Percentiles rank a stretch among this genome's conserved stretches.
Conservation (phyloP, 2,797 vertebrate genomes). For the Apogon talboti region DNA sequence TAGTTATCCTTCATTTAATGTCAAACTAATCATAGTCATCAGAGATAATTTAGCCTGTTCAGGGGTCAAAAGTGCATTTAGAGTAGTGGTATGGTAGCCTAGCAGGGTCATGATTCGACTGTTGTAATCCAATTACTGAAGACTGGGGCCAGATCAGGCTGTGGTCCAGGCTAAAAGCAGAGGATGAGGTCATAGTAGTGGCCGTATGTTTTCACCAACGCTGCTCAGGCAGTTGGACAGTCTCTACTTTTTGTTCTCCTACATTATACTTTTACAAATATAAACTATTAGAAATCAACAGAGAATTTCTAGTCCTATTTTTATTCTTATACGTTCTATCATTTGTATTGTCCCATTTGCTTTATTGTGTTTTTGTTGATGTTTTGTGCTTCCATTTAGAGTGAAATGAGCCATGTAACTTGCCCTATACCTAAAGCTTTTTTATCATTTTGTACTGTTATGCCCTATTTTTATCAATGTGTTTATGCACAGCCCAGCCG, state of each 20-base stretch:
- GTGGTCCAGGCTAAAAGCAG: slow-evolving; percentile 65
- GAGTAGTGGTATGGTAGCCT: slow-evolving; percentile 37
- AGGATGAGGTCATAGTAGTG: slow-evolving; percentile 68
- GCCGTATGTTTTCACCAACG: slow-evolving; percentile 34
- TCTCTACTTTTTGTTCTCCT: slow-evolving; percentile 27
- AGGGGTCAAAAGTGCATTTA: slow-evolving; percentile 30
- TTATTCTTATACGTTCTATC: slow-evolving; percentile 5
- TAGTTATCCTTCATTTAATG: no score
- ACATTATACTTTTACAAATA: not conserved
- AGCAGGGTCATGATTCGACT: slow-evolving; percentile 54
- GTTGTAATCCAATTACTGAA: slow-evolving; percentile 71
- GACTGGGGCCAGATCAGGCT: slow-evolving; percentile 58
- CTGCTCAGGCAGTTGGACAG: slow-evolving; percentile 23
- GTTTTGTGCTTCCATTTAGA: not conserved
- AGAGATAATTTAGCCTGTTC: not conserved
- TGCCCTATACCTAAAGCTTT: not conserved
- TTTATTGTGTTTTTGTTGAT: slow-evolving; percentile 23
- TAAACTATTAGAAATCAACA: slow-evolving; percentile 41
- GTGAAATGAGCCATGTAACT: no score
- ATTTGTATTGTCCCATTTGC: slow-evolving; percentile 5
- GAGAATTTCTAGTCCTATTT: slow-evolving; percentile 13
- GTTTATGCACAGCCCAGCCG: not conserved
- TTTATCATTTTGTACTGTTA: not conserved
- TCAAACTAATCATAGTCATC: no score
- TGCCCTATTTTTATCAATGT: not conserved